Percentiles rank a stretch among this genome's conserved stretches.
Conservation (phyloP, 2,113 vertebrate genomes). For the Sula dactylatra region DNA sequence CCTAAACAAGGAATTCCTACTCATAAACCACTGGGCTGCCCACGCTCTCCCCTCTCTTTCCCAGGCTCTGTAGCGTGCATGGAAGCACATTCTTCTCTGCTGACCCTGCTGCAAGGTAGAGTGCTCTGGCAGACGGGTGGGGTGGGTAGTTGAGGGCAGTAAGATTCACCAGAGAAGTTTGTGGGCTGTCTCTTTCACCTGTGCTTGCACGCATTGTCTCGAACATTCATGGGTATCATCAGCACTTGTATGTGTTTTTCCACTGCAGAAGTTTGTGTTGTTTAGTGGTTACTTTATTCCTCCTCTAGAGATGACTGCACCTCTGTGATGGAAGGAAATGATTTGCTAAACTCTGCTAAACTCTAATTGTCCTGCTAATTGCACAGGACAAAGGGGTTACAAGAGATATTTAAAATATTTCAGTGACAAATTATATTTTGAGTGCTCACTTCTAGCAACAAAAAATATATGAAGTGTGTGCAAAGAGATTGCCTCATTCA, state of each 20-base stretch:
- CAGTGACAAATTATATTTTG: background rate
- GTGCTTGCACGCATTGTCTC: background rate
- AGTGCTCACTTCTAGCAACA: background rate
- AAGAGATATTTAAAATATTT: background rate
- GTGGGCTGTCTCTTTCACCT: background rate
- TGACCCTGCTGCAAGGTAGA: background rate
- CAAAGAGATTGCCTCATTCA: background rate
- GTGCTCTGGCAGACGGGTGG: background rate
- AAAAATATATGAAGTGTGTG: background rate
- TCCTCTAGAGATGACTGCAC: background rate
- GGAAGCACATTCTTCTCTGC: background rate
- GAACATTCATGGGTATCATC: background rate
- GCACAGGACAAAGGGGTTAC: background rate
- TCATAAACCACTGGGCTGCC: background rate
- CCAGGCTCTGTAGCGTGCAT: background rate
- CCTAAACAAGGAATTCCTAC: slow-evolving; percentile 40
- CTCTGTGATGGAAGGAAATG: background rate
- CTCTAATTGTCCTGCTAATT: too few relatives aligned
- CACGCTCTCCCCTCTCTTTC: background rate
- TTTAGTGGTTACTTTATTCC: background rate
- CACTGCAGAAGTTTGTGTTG: background rate
- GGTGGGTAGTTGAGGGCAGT: background rate
- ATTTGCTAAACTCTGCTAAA: background rate
- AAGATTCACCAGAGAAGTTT: background rate
- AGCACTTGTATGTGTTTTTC: background rate